A percentile compares a stretch with the other conserved stretches of the same genome.
These are phyloP conservation scores for Enteromius trimaculatus DNA, from an alignment of 2,797 vertebrate genomes.

Conservation along the genomic window DNA sequence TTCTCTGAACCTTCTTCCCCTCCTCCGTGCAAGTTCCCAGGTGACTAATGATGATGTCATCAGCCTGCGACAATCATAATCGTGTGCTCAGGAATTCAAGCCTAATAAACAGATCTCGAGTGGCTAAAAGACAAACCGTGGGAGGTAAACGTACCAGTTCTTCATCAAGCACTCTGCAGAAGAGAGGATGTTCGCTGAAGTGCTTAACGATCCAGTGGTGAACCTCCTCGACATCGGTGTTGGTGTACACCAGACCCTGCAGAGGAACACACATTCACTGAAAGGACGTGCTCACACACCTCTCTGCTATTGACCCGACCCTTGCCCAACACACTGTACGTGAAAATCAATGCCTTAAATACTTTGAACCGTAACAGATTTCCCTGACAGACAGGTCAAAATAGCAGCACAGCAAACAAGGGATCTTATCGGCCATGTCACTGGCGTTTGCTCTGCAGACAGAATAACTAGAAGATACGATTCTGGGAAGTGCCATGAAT, in stretches of 20 bases:
- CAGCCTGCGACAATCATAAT: slow-evolving; percentile 68
- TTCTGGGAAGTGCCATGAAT: slow-evolving; percentile 68
- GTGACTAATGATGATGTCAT: slow-evolving; percentile 81
- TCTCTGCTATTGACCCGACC: slow-evolving; percentile 24
- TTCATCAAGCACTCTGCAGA: slow-evolving; percentile 79
- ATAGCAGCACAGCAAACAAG: slow-evolving; percentile 70
- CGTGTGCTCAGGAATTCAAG: not conserved
- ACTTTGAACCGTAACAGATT: slow-evolving; percentile 55
- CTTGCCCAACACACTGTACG: slow-evolving; percentile 9
- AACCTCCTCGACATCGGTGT: slow-evolving; percentile 90
- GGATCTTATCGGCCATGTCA: slow-evolving; percentile 71
- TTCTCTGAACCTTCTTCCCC: slow-evolving; percentile 91
- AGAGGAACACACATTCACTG: slow-evolving; percentile 2
- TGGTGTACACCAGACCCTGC: slow-evolving; percentile 91
- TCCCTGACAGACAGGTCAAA: slow-evolving; percentile 62
- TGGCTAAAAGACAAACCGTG: not conserved
- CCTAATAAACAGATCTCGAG: not conserved
- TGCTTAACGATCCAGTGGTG: slow-evolving; percentile 91
- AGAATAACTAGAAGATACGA: slow-evolving; percentile 69
- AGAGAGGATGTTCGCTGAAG: slow-evolving; percentile 88
- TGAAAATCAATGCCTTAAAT: slow-evolving; percentile 56
- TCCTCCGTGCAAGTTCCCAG: slow-evolving; percentile 89
- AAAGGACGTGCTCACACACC: slow-evolving; percentile 8
- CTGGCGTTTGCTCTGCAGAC: slow-evolving; percentile 71
- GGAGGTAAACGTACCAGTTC: slow-evolving; percentile 79